Conservation (phyloP, 2,113 vertebrate genomes). For the Galeopterus variegatus region DNA sequence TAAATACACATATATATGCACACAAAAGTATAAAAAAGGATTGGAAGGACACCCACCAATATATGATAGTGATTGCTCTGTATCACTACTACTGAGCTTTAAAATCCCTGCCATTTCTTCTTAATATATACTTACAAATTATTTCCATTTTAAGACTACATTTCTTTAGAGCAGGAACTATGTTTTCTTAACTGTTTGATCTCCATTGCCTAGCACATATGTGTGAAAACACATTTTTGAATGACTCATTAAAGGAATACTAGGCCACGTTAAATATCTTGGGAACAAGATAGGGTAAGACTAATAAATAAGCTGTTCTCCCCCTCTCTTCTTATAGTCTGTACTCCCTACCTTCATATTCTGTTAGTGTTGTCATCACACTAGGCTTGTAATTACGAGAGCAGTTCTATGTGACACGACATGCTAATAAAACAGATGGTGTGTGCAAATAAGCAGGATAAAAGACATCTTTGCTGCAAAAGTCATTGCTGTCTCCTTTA, state of each 20-base stretch:
- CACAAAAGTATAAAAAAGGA: background rate
- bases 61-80: rapidly evolving
- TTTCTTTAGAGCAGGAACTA: background rate
- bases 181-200: background rate
- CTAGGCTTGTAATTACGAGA: background rate
- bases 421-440: conserved; percentile 70
- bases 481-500: conserved; percentile 66
- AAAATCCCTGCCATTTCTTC: background rate
- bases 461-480: conserved; percentile 18
- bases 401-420: conserved; percentile 29
- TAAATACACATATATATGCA: background rate
- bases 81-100: background rate
- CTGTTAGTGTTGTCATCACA: background rate
- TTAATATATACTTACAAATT: background rate
- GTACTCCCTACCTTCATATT: background rate
- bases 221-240: conserved; percentile 1
- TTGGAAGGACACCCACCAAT: background rate
- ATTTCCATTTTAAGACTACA: background rate
- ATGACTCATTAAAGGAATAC: background rate
- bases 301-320: background rate
- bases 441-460: conserved; percentile 42
- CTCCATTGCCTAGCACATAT: background rate
- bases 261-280: background rate
- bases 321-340: background rate
- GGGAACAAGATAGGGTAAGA: background rate